phyloP scores from a whole-genome alignment of 2,888 invertebrate genomes.

The Dynastes grantii region DNA sequence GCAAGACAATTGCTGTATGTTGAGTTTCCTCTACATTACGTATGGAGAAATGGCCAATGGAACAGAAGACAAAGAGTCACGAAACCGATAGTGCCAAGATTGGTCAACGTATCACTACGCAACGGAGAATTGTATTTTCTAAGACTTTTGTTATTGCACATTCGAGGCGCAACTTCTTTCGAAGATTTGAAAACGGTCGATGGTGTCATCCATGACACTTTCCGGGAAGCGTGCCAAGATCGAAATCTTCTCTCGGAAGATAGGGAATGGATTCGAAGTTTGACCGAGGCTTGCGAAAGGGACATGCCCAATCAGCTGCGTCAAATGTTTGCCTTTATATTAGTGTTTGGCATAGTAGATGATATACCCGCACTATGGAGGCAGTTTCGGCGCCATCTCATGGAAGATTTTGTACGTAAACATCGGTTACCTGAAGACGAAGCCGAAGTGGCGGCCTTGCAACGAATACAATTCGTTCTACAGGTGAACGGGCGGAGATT shows the following conservation, averaged over 20 bases:
- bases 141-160: constrained; percentile 56
- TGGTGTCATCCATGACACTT: constrained; percentile 48
- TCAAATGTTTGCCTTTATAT: constrained; percentile 51
- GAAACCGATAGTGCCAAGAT: background rate
- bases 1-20: constrained; percentile 53
- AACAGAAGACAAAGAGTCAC: background rate
- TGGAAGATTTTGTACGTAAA: constrained; percentile 5
- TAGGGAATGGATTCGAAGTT: constrained; percentile 18
- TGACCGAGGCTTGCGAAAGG: constrained; percentile 56
- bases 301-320: constrained; percentile 59
- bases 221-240: constrained; percentile 4
- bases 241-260: constrained; percentile 22
- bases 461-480: no score
- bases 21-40: constrained; percentile 57
- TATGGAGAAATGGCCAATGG: constrained; percentile 2
- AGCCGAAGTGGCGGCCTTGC: background rate
- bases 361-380: constrained; percentile 21
- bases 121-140: constrained; percentile 54
- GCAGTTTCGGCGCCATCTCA: background rate
- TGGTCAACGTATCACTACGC: constrained; percentile 40
- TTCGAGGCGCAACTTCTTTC: constrained; percentile 58
- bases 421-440: no score
- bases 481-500: background rate
- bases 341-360: background rate
- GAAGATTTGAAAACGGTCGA: constrained; percentile 60